Base-by-base conservation (phyloP, 2,113 vertebrate species). In the Misgurnus anguillicaudatus region DNA sequence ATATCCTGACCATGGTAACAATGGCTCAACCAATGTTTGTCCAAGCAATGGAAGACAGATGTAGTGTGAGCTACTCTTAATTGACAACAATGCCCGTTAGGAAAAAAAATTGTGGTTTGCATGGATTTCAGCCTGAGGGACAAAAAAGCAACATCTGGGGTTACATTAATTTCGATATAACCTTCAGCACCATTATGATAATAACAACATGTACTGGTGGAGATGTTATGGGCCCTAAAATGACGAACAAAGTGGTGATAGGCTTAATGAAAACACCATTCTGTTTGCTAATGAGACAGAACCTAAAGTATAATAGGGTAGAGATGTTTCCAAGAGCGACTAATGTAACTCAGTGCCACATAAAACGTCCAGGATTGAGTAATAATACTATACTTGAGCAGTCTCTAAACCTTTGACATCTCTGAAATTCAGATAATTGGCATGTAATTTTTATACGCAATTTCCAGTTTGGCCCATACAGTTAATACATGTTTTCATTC, bases 401-500 rank as follows among this genome's bases (percentile, higher is more conserved):
- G 9, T 24, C 48, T 55, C 68, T 55, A 55, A 38, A 11, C 31
- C 48, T 38, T 55, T 51, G 45, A 16, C 42, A 41, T 45, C 19
- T 10, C 48, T 5, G 16, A 55, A 55, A 31, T 38, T 3, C n/a
- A 17, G 31, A 24, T 51, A 70, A 67, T 19, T 16, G 6, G 24
- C 11, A 14, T 42, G 10, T 24, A 48, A 67, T 17, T 41, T 64
- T 68, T 48, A 68, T 14, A 48, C 48, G 0, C 48, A 31, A 68
- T 68, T 68, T 68, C 73, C 63, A 75, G 66, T 79, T 78, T 80
- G 48, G 47, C 16, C 45, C 66, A 31, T 31, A 2, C 24, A 31
- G 19, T 21, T 69, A 13, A 48, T 51, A 14, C 41, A 51, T 48
- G 45, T 16, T 21, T 47, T 51, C 48, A 51, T 16, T 51, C 48